phyloP scores from a whole-genome alignment of 2,797 vertebrate genomes.

The Rhabdophis nuchalis region DNA sequence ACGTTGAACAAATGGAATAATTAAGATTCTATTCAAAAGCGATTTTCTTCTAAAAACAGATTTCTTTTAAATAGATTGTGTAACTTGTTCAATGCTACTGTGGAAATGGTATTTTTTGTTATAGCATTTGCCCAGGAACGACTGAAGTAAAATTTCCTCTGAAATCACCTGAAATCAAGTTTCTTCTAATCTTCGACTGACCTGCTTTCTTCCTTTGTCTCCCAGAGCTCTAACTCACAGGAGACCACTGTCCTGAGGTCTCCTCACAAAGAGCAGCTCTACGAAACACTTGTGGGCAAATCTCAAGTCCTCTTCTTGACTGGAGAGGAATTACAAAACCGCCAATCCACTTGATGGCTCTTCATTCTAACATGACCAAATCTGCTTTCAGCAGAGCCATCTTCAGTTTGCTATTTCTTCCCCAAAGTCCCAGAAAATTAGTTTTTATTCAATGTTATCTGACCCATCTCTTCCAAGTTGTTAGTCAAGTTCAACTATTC shows the following conservation, averaged over 20 bases:
- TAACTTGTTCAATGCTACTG: slow-evolving; percentile 31
- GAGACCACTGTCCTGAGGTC: not conserved
- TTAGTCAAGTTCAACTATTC: not conserved
- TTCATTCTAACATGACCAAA: not conserved
- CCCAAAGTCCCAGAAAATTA: not conserved
- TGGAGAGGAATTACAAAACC: not conserved
- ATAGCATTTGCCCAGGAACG: not conserved
- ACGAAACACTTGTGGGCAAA: not conserved
- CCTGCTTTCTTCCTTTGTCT: not conserved
- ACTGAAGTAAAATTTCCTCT: not conserved
- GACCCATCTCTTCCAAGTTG: not conserved
- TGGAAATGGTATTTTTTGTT: slow-evolving; percentile 15
- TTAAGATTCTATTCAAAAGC: slow-evolving; percentile 44
- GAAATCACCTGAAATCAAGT: not conserved
- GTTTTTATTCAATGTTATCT: not conserved
- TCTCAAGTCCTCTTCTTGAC: not conserved
- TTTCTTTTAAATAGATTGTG: slow-evolving; percentile 52
- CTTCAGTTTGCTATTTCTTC: not conserved
- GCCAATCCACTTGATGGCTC: not conserved
- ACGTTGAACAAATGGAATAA: slow-evolving; percentile 21
- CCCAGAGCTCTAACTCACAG: not conserved
- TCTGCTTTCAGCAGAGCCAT: not conserved
- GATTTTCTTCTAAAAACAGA: slow-evolving; percentile 39
- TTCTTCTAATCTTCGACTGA: not conserved
- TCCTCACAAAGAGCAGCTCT: not conserved